phyloP scores from a whole-genome alignment of 2,888 invertebrate species.

The Tipula confusa region DNA sequence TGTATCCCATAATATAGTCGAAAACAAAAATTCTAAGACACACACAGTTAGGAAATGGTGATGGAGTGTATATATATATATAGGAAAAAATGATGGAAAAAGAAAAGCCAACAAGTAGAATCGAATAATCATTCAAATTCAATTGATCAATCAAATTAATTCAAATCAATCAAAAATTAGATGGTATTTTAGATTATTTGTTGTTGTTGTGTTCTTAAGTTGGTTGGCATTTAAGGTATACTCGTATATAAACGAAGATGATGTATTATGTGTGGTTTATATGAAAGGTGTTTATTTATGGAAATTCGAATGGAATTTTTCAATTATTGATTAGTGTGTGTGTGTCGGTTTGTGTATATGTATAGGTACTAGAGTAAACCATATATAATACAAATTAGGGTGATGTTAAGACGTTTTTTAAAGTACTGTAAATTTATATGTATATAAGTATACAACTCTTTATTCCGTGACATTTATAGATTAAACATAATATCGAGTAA shows the following conservation, averaged over 20 bases:
- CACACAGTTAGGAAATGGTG: background rate
- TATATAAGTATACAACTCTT: too few species aligned
- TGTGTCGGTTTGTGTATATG: too few species aligned
- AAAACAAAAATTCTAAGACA: background rate
- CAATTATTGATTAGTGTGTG: background rate
- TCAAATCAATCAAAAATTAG: conserved; percentile 25
- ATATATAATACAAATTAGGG: too few species aligned
- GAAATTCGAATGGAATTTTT: background rate
- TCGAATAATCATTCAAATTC: conserved; percentile 25
- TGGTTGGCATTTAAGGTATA: background rate
- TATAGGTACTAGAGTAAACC: too few species aligned
- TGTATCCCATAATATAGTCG: background rate
- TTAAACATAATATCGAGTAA: too few species aligned
- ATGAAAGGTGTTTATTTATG: background rate
- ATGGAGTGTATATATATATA: too few species aligned
- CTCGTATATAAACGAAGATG: background rate
- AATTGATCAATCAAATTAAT: conserved; percentile 25
- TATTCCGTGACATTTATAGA: too few species aligned
- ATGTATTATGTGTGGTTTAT: background rate
- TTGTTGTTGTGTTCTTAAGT: background rate
- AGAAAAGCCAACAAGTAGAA: conserved; percentile 16
- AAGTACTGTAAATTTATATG: too few species aligned
- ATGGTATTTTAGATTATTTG: background rate
- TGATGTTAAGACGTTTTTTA: too few species aligned
- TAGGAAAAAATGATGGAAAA: background rate